These are phyloP conservation scores for Opisthocomus hoazin DNA, from an alignment of 2,113 vertebrate species.

Conservation along the genomic window DNA sequence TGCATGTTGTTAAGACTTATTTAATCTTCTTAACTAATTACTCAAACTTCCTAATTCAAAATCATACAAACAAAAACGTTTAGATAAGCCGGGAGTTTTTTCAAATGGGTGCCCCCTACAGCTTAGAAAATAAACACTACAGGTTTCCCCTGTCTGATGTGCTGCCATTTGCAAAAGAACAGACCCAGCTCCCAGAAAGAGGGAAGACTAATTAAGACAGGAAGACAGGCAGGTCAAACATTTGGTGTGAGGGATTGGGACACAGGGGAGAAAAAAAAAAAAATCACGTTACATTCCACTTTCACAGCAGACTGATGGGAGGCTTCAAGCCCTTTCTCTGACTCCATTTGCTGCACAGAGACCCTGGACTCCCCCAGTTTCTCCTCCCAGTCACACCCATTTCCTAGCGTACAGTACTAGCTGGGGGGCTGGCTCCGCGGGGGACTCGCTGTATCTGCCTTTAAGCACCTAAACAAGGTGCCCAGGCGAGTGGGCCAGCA, in stretches of 20 bases:
- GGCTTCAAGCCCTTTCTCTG: neutral
- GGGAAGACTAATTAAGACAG: constrained; percentile 70
- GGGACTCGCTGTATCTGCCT: rapidly evolving
- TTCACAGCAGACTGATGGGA: constrained; percentile 49
- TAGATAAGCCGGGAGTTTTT: constrained; percentile 70
- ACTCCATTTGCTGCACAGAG: constrained; percentile 15
- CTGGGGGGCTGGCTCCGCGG: neutral
- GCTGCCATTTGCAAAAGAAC: constrained; percentile 74
- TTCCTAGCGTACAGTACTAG: neutral
- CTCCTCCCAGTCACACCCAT: neutral
- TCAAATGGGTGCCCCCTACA: constrained; percentile 70
- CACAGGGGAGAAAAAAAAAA: constrained; percentile 59
- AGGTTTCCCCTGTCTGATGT: constrained; percentile 62
- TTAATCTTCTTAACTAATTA: constrained; percentile 78
- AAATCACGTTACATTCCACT: constrained; percentile 63
- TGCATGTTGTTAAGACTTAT: constrained; percentile 66
- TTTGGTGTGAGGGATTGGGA: constrained; percentile 68
- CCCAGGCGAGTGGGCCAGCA: neutral
- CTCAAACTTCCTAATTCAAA: constrained; percentile 75
- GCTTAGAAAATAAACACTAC: constrained; percentile 77
- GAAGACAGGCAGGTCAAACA: constrained; percentile 72
- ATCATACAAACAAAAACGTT: constrained; percentile 76
- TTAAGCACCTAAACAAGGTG: neutral
- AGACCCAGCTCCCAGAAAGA: constrained; percentile 58
- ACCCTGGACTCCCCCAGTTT: neutral